Evolutionary conservation across 1,140 invertebrate species (phyloP).

Genomic region (Prorops nasuta): DNA sequence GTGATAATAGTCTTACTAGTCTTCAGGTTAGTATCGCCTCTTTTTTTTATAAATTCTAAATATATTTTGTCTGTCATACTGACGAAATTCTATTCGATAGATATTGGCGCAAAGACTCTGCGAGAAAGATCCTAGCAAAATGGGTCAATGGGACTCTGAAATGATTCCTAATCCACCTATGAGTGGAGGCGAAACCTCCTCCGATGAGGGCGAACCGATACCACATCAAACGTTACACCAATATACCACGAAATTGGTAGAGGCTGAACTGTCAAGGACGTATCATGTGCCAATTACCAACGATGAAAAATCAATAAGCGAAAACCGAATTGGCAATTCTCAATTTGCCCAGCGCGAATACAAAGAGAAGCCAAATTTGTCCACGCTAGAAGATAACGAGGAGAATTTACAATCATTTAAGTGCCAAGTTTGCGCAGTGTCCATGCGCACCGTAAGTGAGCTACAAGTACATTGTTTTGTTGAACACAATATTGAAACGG

Average conservation of each 20-base stretch:
- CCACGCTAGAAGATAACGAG: conserved; percentile 13
- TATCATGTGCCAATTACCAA: conserved; percentile 38
- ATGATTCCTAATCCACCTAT: conserved; percentile 27
- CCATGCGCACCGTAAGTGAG: conserved; percentile 38
- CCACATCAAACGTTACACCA: conserved; percentile 29
- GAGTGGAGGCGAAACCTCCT: conserved; percentile 51
- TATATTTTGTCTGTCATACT: not conserved
- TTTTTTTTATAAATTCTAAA: not conserved
- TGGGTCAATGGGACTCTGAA: conserved; percentile 62
- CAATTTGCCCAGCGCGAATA: conserved; percentile 21
- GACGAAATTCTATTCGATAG: conserved; percentile 50
- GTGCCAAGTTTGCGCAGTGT: conserved; percentile 43
- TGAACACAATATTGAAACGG: conserved; percentile 39
- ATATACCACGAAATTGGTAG: conserved; percentile 14
- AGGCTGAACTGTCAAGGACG: conserved; percentile 25
- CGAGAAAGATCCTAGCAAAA: conserved; percentile 76
- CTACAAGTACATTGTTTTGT: conserved; percentile 47
- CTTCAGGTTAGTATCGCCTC: conserved; percentile 65
- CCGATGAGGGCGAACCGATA: conserved; percentile 49
- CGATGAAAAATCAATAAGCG: conserved; percentile 28
- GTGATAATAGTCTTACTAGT: conserved; percentile 87
- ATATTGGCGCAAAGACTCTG: conserved; percentile 78
- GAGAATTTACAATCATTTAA: conserved; percentile 33
- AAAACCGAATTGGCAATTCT: conserved; percentile 22
- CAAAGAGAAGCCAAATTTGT: conserved; percentile 11